A percentile compares a stretch with the other conserved stretches of the same genome.
Conservation (phyloP, 2,113 vertebrate species). For the Periophthalmodon schlosseri region DNA sequence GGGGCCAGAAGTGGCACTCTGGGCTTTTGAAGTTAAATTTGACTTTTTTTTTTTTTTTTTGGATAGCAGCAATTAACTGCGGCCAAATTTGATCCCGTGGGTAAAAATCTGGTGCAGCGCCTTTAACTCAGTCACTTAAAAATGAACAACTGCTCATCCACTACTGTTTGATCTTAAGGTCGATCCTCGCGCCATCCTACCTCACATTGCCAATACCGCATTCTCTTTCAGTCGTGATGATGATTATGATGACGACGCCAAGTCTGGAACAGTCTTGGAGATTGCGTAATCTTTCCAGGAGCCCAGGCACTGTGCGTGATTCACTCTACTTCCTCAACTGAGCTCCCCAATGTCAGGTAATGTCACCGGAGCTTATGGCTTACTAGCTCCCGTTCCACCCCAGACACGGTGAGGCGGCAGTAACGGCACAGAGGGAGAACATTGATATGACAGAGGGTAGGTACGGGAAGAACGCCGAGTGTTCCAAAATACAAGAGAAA, state of each 20-base stretch:
- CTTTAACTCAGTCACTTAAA: no score
- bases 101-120: no score
- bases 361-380: conserved; percentile 61
- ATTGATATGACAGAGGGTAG: conserved; percentile 23
- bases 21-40: no score
- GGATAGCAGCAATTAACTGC: no score
- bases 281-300: conserved; percentile 36
- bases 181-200: not conserved
- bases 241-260: not conserved
- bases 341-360: conserved; percentile 63
- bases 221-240: not conserved
- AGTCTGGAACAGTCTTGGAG: not conserved
- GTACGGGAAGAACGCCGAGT: conserved; percentile 38
- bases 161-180: not conserved
- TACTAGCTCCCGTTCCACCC: conserved; percentile 57
- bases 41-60: no score
- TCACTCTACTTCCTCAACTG: conserved; percentile 36
- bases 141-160: not conserved
- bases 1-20: no score
- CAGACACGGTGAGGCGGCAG: conserved; percentile 22
- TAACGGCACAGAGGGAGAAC: conserved; percentile 33
- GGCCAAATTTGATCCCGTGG: no score
- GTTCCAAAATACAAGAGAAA: conserved; percentile 1
- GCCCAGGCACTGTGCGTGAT: conserved; percentile 39
- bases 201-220: not conserved